Evolutionary conservation across 2,888 invertebrate genomes (phyloP), one percentile per base, ranked within the genome.

Genomic region (Leptura quadrifasciata): DNA sequence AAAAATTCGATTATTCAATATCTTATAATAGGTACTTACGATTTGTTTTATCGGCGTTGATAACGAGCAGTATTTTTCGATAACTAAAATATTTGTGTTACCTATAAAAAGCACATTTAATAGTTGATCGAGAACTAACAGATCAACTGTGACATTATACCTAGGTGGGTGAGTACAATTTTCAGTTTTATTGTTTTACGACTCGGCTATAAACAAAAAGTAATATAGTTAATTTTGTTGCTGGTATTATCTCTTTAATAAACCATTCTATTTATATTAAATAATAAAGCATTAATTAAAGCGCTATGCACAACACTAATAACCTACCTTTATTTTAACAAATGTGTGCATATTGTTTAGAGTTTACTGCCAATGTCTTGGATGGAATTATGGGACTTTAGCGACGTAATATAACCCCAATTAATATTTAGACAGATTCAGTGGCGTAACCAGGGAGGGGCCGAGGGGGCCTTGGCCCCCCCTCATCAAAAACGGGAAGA

Each of bases 81-180:
- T 47, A 47, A 47, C 15, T n/a, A 47, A 47, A 15, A 47, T 47
- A 47, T 15, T 1, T 5, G 27, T 31, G 8, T 63, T 20, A n/a
- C 1, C 3, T 15, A n/a, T 47, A 60, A 20, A 39, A 47, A 21
- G 5, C 20, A 20, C 20, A 35, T 6, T 63, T 35, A 15, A 6
- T 27, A 63, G 20, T 47, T 63, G 20, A 20, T 20, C 9, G 35
- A 18, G 15, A 12, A 17, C 61, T 21, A 18, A 18, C 31, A 35
- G 35, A 39, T 12, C 39, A 63, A 35, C 63, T 63, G 63, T 63
- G n/a, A 15, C 9, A 63, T 15, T 63, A n/a, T n/a, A n/a, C n/a
- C 39, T 20, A 17, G 18, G 39, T 17, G 18, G 31, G 63, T 63
- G n/a, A 63, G 63, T 63, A 39, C 9, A 20, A 18, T 39, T 35